Evolutionary conservation across 2,797 vertebrate genomes (phyloP), one percentile per base, ranked within the genome.

Genomic region (Pelodytes ibericus): DNA sequence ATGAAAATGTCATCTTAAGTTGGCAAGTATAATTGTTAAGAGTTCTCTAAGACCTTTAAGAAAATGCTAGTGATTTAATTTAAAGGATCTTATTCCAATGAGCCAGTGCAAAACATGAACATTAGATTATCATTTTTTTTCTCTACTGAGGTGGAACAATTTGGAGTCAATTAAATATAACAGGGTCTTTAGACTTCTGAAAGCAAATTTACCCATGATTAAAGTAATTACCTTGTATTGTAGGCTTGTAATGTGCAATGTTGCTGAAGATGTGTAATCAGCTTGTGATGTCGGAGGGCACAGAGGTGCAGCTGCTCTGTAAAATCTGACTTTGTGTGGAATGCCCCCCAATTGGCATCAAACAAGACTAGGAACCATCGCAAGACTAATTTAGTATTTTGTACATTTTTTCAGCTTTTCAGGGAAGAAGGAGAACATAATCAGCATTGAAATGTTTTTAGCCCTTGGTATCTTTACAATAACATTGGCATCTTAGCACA

Each of bases 161-260:
- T 0, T 80, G 57, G 39, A 78, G 2, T 36, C 0, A 0, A 71
- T 79, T 80, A 72, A 15, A 76, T 20, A 51, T 75, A 59, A 51
- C 10, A 79, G 18, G 0, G 63, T 47, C 56, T 81, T 39, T 77
- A 69, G 72, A 20, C n/a, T 73, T 68, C 2, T 60, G 33, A 80
- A 1, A 76, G 16, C 0, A 0, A 82, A 74, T 77, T 60, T 83
- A 74, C n/a, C 26, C 18, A 63, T 22, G 33, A 64, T 71, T 81
- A 72, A 79, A 79, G 29, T 77, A 83, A 81, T 84, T 74, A 80
- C 27, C 72, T 66, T 71, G 75, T 80, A 82, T 77, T 25, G 0
- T 73, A 0, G 0, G 9, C 18, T 84, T 79, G 80, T 75, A 70
- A 30, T 62, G 66, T 62, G 81, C 27, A 73, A 56, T 64, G 11